These are phyloP conservation scores for Tribolium freemani DNA, from an alignment of 2,888 invertebrate genomes.

Conservation along the genomic window DNA sequence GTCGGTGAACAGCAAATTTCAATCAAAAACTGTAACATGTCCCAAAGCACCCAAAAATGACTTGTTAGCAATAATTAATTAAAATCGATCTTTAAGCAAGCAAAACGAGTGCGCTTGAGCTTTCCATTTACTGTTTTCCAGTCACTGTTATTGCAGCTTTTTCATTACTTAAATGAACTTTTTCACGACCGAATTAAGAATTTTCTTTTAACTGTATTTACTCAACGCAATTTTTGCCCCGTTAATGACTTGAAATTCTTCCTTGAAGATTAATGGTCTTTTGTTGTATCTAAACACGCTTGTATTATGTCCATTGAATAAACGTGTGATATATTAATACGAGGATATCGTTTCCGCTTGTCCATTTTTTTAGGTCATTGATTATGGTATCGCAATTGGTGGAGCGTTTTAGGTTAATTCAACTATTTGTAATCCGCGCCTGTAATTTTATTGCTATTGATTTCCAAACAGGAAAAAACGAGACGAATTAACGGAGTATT, in stretches of 20 bases:
- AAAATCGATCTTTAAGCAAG: background rate
- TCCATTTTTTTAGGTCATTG: constrained; percentile 37
- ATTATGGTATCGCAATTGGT: constrained; percentile 28
- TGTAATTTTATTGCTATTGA: constrained; percentile 23
- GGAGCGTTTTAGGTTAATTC: constrained; percentile 32
- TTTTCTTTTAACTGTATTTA: background rate
- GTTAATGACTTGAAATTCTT: constrained; percentile 6
- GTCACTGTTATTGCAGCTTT: background rate
- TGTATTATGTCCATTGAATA: constrained; percentile 11
- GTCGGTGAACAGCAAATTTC: background rate
- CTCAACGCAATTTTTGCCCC: background rate
- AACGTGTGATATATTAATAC: constrained; percentile 18
- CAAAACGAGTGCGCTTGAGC: background rate
- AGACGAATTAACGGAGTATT: constrained; percentile 10
- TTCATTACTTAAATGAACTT: constrained; percentile 19
- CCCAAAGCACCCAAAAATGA: background rate
- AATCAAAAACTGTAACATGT: background rate
- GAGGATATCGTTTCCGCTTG: constrained; percentile 26
- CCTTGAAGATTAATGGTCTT: constrained; percentile 22
- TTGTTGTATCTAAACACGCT: constrained; percentile 23
- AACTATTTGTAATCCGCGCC: constrained; percentile 27
- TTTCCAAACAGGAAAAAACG: constrained; percentile 14
- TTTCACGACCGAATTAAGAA: constrained; percentile 2
- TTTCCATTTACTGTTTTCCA: background rate
- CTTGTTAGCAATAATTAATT: background rate